phyloP scores from a whole-genome alignment of 2,797 vertebrate genomes.

The Echeneis naucrates region DNA sequence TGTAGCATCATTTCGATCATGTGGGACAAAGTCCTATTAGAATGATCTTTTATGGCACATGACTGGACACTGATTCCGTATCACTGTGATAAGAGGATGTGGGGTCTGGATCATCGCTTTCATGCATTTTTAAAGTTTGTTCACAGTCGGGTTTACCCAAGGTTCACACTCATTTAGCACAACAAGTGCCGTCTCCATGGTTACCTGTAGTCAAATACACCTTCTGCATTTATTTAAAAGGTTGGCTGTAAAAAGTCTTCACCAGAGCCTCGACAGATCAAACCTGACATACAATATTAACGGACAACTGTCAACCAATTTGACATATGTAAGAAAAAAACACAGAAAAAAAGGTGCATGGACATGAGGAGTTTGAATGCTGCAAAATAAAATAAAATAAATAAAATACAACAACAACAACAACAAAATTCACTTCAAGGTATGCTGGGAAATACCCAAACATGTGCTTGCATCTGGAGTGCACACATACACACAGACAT shows the following conservation, averaged over 20 bases:
- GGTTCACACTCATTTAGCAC: background rate
- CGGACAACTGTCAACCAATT: background rate
- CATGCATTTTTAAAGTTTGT: background rate
- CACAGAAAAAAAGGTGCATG: background rate
- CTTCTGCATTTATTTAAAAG: background rate
- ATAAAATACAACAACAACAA: too few relatives aligned
- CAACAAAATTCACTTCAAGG: background rate
- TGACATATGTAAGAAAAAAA: background rate
- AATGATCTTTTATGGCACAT: too few relatives aligned
- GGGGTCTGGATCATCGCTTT: too few relatives aligned
- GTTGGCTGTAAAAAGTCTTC: background rate
- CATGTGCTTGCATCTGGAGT: background rate
- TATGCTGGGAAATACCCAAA: background rate
- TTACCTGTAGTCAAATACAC: background rate
- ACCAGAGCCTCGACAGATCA: background rate
- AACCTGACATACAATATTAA: background rate
- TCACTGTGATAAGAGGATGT: too few relatives aligned
- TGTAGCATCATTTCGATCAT: too few relatives aligned
- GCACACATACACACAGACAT: background rate
- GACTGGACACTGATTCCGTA: too few relatives aligned
- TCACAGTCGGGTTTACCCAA: background rate
- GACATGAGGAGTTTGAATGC: constrained; percentile 27
- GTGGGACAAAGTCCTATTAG: too few relatives aligned
- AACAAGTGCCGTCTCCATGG: background rate
- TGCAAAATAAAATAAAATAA: constrained; percentile 46